Evolutionary conservation across 2,113 vertebrate genomes (phyloP), one percentile per base, ranked within the genome.

Genomic region (zebrafish (Danio rerio)): DNA sequence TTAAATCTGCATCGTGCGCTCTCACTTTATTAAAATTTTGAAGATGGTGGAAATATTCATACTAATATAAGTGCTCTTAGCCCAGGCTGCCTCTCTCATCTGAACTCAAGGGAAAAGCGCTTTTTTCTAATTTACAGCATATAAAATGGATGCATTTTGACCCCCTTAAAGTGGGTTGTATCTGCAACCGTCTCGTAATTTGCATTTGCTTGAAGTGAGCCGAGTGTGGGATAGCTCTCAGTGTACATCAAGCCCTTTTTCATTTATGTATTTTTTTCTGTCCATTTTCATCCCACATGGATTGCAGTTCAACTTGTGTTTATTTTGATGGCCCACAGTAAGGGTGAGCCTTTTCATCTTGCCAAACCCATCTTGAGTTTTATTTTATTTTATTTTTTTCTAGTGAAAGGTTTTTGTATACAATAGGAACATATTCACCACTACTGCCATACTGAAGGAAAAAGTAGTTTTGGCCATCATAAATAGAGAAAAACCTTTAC

Each of bases 151-250:
- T 75, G 49, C 21, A 18, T 40, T 82, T 81, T 82, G 75, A 74
- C 73, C 70, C 55, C 59, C 56, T 78, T 81, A 81, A 87, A 78
- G 72, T 74, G 16, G 72, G 62, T 56, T 81, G 80, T 72, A 18
- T 83, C 50, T 77, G 80, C 76, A 88, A 87, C 83, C 70, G 81
- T 86, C 81, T 78, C 50, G 45, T 59, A 18, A 89, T 89, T 90
- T 91, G 83, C 88, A 90, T 89, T 88, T 72, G 82, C 84, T 91
- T 89, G 85, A 90, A 85, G 85, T 88, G 73, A 86, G 83, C 86
- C 87, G 84, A 89, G 85, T 88, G 88, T 50, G 40, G 65, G 76
- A 61, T 76, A 71, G 78, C 62, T 86, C 87, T 89, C 70, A 73
- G 81, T 86, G 56, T 78, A 82, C 88, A 89, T 89, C 88, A 89